phyloP scores from a whole-genome alignment of 2,888 invertebrate genomes.

The Epinotia brunnichana region DNA sequence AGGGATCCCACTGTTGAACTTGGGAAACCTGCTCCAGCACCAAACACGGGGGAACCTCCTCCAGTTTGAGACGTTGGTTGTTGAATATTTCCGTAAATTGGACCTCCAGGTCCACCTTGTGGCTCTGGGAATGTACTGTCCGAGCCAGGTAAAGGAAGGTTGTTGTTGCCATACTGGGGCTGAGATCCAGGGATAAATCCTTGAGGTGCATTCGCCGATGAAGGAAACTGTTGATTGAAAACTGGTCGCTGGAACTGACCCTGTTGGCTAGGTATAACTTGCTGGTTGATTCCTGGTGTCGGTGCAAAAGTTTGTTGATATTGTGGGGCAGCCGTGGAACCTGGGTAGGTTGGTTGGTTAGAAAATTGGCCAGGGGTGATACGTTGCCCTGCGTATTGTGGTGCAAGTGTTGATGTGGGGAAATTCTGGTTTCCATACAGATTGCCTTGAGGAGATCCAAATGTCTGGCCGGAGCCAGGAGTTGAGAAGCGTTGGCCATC shows the following conservation, averaged over 20 bases:
- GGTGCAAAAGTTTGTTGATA: constrained; percentile 25
- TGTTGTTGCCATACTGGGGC: constrained; percentile 11
- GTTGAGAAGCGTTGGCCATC: constrained; percentile 3
- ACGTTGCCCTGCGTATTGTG: constrained; percentile 9
- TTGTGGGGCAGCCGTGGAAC: constrained; percentile 20
- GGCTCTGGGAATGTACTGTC: constrained; percentile 1
- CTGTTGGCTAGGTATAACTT: constrained; percentile 24
- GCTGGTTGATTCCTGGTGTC: constrained; percentile 15
- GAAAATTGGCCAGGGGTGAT: background rate
- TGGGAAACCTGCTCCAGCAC: constrained; percentile 3
- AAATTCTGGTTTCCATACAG: constrained; percentile 18
- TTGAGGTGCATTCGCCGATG: constrained; percentile 13
- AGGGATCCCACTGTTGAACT: constrained; percentile 8
- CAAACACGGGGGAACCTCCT: constrained; percentile 6
- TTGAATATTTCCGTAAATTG: constrained; percentile 15
- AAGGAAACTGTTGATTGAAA: constrained; percentile 21
- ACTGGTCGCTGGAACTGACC: constrained; percentile 15
- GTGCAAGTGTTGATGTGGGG: constrained; percentile 6
- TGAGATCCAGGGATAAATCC: constrained; percentile 19
- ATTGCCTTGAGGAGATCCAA: constrained; percentile 4
- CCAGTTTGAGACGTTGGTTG: background rate
- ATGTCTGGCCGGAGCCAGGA: background rate
- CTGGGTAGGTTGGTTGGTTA: constrained; percentile 9
- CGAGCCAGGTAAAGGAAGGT: background rate
- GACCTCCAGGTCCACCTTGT: constrained; percentile 4